These are phyloP conservation scores for Lutjanus erythropterus DNA, from an alignment of 2,113 vertebrate species.

Conservation along the genomic window DNA sequence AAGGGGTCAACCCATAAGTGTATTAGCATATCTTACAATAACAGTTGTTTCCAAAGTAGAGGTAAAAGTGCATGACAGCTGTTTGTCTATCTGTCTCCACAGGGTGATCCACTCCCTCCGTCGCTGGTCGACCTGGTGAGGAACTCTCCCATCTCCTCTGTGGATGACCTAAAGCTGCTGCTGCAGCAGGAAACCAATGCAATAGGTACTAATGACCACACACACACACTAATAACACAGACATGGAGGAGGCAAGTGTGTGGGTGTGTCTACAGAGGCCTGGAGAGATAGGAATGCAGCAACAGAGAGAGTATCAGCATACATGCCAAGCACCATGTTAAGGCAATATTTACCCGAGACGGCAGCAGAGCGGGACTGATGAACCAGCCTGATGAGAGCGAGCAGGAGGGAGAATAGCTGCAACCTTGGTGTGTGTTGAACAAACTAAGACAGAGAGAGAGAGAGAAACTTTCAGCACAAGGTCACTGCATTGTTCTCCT, in stretches of 20 bases:
- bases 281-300: slow-evolving; percentile 65
- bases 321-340: slow-evolving; percentile 37
- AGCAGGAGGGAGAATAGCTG: slow-evolving; percentile 28
- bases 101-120: slow-evolving; percentile 92
- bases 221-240: slow-evolving; percentile 43
- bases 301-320: slow-evolving; percentile 20
- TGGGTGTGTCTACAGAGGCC: slow-evolving; percentile 54
- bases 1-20: not conserved
- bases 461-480: slow-evolving; percentile 55
- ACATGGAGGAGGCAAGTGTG: slow-evolving; percentile 55
- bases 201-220: slow-evolving; percentile 86
- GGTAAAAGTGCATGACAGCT: not conserved
- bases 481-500: slow-evolving; percentile 76
- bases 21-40: not conserved
- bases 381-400: slow-evolving; percentile 34
- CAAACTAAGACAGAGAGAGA: slow-evolving; percentile 35
- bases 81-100: slow-evolving; percentile 48
- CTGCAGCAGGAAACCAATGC: slow-evolving; percentile 89
- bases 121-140: slow-evolving; percentile 93
- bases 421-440: slow-evolving; percentile 60
- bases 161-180: slow-evolving; percentile 92
- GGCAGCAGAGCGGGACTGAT: slow-evolving; percentile 38
- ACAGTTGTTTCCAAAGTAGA: not conserved
- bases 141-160: slow-evolving; percentile 89
- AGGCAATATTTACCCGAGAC: slow-evolving; percentile 64